A percentile compares a stretch with the other conserved stretches of the same genome.
Evolutionary conservation across 2,113 vertebrate genomes (phyloP).

Genomic region (Physeter macrocephalus): DNA sequence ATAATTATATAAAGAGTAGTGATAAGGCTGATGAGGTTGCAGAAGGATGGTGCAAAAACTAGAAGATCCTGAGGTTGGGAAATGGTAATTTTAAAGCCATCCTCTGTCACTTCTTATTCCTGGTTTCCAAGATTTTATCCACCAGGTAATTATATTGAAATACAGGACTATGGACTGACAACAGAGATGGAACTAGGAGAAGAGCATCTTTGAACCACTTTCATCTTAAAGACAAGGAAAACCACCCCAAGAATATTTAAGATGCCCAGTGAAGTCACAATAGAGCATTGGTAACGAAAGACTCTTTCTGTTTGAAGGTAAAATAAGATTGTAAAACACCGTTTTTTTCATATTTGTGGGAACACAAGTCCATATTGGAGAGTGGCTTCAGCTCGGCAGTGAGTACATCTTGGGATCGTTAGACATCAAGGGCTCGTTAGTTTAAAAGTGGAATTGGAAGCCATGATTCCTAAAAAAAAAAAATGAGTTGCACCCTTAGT

Average conservation of each 20-base stretch:
- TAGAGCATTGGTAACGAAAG: background rate
- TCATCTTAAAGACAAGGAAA: background rate
- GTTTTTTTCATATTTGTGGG: background rate
- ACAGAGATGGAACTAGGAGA: background rate
- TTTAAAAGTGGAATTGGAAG: background rate
- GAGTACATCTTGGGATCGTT: background rate
- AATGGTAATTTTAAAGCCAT: background rate
- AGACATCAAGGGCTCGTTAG: background rate
- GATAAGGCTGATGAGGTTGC: background rate
- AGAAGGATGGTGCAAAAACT: background rate
- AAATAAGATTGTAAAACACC: background rate
- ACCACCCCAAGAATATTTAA: background rate
- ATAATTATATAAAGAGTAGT: background rate
- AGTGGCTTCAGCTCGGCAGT: background rate
- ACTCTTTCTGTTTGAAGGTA: background rate
- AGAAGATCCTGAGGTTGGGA: background rate
- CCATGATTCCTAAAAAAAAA: background rate
- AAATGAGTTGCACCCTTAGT: background rate
- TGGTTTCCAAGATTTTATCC: background rate
- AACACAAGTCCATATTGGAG: background rate
- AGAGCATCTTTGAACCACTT: background rate
- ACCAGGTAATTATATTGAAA: background rate
- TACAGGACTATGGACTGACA: background rate
- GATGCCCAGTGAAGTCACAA: background rate
- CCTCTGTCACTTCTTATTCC: background rate